phyloP scores from a whole-genome alignment of 1,140 invertebrate genomes.

The Halyomorpha halys region DNA sequence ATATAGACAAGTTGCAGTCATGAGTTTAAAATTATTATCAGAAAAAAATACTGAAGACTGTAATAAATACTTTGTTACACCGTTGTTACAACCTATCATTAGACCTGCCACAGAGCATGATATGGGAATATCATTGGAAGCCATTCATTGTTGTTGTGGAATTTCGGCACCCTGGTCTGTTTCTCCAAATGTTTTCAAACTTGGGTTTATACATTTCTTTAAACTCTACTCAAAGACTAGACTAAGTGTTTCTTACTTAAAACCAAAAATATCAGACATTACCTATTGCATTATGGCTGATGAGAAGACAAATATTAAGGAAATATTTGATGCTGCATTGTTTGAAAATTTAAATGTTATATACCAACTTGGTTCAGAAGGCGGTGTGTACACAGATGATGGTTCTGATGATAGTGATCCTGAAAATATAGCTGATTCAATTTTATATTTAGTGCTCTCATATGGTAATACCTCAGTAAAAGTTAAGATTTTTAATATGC shows the following conservation, averaged over 20 bases:
- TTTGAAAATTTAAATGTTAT: slow-evolving; percentile 31
- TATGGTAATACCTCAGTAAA: slow-evolving; percentile 9
- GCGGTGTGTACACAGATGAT: slow-evolving; percentile 33
- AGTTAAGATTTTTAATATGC: slow-evolving; percentile 17
- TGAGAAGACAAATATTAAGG: slow-evolving; percentile 24
- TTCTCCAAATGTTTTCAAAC: slow-evolving; percentile 32
- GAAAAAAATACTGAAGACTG: slow-evolving; percentile 20
- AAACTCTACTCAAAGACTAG: slow-evolving; percentile 34
- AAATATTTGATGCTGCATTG: slow-evolving; percentile 34
- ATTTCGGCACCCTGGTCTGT: slow-evolving; percentile 34
- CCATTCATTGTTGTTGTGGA: slow-evolving; percentile 37
- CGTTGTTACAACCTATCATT: slow-evolving; percentile 23
- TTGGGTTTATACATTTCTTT: slow-evolving; percentile 36
- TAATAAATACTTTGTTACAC: slow-evolving; percentile 17
- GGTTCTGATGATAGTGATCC: slow-evolving; percentile 23
- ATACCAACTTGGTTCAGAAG: slow-evolving; percentile 35
- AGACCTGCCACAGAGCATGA: slow-evolving; percentile 33
- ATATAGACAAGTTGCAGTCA: slow-evolving; percentile 28
- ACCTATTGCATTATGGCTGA: slow-evolving; percentile 34
- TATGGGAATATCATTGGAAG: slow-evolving; percentile 36
- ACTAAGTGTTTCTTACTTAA: slow-evolving; percentile 34
- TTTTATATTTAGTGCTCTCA: slow-evolving; percentile 34
- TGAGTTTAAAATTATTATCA: slow-evolving; percentile 15
- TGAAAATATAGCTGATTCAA: slow-evolving; percentile 33
- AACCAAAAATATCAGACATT: slow-evolving; percentile 35